These are phyloP conservation scores for Euspilapteryx auroguttella DNA, from an alignment of 2,888 invertebrate genomes.

Conservation along the genomic window DNA sequence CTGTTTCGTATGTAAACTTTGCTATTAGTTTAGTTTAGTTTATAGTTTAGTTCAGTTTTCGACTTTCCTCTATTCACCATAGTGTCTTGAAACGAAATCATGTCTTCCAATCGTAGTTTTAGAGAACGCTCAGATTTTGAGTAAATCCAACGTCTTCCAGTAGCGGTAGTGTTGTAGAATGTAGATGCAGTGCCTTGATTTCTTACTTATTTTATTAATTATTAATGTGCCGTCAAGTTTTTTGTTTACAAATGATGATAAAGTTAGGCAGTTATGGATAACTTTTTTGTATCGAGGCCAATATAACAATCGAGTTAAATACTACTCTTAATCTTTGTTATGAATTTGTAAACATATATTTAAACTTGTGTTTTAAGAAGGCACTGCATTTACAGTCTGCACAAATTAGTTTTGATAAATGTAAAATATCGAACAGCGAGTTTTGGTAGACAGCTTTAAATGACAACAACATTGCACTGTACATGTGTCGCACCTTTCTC, in stretches of 20 bases:
- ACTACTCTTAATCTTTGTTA: too few relatives aligned
- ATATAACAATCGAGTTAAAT: too few relatives aligned
- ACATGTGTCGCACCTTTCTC: slow-evolving; percentile 41
- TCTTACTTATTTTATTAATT: too few relatives aligned
- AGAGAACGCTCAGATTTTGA: slow-evolving; percentile 24
- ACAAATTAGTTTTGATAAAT: slow-evolving; percentile 29
- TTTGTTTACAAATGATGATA: too few relatives aligned
- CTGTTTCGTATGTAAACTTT: slow-evolving; percentile 52
- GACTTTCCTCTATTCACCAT: slow-evolving; percentile 13
- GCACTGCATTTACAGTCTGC: slow-evolving; percentile 17
- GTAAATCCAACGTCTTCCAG: slow-evolving; percentile 46
- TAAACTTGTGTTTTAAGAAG: too few relatives aligned
- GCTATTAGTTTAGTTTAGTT: slow-evolving; percentile 19
- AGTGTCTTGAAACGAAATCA: slow-evolving; percentile 53
- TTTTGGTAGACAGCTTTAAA: slow-evolving; percentile 61
- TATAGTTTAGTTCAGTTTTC: not conserved
- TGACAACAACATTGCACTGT: slow-evolving; percentile 34
- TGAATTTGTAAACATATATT: too few relatives aligned
- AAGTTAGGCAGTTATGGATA: too few relatives aligned
- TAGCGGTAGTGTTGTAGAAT: slow-evolving; percentile 41
- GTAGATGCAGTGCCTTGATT: slow-evolving; percentile 14
- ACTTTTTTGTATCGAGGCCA: too few relatives aligned
- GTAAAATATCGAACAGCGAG: slow-evolving; percentile 35
- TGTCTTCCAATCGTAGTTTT: slow-evolving; percentile 53
- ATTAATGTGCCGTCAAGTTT: too few relatives aligned